phyloP scores from a whole-genome alignment of 2,113 vertebrate genomes.

The Leptosomus discolor region DNA sequence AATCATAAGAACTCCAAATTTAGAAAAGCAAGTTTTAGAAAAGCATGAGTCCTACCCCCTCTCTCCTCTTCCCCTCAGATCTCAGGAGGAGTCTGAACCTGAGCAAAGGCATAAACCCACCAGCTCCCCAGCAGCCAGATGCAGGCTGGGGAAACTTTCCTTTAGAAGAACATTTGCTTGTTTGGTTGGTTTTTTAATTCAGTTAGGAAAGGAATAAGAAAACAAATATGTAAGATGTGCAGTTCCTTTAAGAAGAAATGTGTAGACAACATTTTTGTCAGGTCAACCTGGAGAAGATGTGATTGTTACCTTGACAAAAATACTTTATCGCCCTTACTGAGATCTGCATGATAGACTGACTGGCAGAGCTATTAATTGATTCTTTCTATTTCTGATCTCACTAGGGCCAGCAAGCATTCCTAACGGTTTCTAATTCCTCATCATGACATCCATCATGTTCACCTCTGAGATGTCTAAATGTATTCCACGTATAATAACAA shows the following conservation, averaged over 20 bases:
- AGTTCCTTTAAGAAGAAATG: neutral
- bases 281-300: neutral
- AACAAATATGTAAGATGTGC: neutral
- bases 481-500: neutral
- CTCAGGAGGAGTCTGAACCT: neutral
- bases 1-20: neutral
- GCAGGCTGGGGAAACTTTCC: neutral
- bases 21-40: neutral
- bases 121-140: neutral
- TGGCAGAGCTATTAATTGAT: constrained; percentile 59
- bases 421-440: constrained; percentile 46
- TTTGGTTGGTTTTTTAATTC: neutral
- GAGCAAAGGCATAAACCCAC: neutral
- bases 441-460: constrained; percentile 35
- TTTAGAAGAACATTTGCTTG: neutral
- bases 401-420: neutral
- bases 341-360: constrained; percentile 24
- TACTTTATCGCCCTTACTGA: constrained; percentile 16
- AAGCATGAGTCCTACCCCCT: neutral
- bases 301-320: constrained; percentile 59
- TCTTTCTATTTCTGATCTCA: constrained; percentile 45
- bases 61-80: neutral
- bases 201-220: neutral
- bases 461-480: constrained; percentile 43
- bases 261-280: constrained; percentile 30